A percentile compares a stretch with the other conserved stretches of the same genome.
Evolutionary conservation across 1,140 invertebrate genomes (phyloP).

Genomic region (Lamellibrachia luymesi): DNA sequence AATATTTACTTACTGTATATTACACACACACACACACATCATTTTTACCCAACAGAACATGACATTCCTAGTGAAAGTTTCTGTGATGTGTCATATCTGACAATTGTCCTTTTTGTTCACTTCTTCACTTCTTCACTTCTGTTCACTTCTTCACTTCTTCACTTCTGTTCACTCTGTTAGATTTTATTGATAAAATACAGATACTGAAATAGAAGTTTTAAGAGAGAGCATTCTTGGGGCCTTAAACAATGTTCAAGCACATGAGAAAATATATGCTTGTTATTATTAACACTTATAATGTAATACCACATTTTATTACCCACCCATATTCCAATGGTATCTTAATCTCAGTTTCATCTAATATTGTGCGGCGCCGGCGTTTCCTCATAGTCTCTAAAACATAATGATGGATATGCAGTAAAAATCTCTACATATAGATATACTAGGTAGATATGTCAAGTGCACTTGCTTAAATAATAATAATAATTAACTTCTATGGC

Average conservation of each 20-base stretch:
- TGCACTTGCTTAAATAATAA: not conserved
- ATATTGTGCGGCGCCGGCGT: conserved; percentile 44
- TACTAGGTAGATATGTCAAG: not conserved
- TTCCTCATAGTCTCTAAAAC: not conserved
- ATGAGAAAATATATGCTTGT: not conserved
- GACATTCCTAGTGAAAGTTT: no score
- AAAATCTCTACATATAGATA: no score
- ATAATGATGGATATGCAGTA: not conserved
- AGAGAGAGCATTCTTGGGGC: not conserved
- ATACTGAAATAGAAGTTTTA: not conserved
- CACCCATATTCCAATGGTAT: conserved; percentile 68
- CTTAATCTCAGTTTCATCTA: conserved; percentile 65
- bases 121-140: no score
- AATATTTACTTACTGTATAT: not conserved
- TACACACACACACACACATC: not conserved
- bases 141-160: no score
- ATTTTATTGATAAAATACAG: not conserved
- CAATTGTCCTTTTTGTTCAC: not conserved
- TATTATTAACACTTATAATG: no score
- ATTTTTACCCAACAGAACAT: no score
- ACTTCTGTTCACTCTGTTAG: not conserved
- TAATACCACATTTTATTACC: not conserved
- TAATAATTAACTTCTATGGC: no score
- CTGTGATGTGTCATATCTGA: no score
- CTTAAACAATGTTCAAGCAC: not conserved